phyloP scores from a whole-genome alignment of 2,888 invertebrate species.

The Leptinotarsa tumamoca region DNA sequence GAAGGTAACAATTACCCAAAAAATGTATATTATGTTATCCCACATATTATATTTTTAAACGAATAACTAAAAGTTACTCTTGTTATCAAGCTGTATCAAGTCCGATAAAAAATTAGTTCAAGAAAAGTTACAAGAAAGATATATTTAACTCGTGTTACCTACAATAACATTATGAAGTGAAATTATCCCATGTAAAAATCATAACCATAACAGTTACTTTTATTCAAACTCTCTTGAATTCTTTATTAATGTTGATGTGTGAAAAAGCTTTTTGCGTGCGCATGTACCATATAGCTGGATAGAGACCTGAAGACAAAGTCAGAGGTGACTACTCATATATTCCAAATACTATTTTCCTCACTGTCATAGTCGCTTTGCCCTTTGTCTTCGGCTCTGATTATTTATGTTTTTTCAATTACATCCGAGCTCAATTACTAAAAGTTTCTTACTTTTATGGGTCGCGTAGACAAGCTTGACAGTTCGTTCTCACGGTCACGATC shows the following conservation, averaged over 20 bases:
- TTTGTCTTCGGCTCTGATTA: not conserved
- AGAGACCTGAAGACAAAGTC: slow-evolving; percentile 5
- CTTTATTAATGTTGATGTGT: slow-evolving; percentile 1
- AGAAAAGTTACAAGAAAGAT: no score
- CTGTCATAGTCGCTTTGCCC: not conserved
- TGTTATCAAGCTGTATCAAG: no score
- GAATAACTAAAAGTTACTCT: no score
- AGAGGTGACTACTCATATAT: not conserved
- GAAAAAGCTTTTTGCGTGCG: slow-evolving; percentile 38
- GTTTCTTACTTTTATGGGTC: slow-evolving; percentile 72
- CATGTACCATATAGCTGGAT: slow-evolving; percentile 37
- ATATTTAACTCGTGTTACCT: no score
- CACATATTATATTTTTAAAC: no score
- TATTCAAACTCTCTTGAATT: not conserved
- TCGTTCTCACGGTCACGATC: slow-evolving; percentile 96
- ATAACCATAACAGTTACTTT: not conserved
- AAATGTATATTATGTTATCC: no score
- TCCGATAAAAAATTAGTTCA: no score
- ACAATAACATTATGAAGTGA: slow-evolving; percentile 4
- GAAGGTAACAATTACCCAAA: not conserved
- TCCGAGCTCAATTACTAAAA: slow-evolving; percentile 39
- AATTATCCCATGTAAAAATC: not conserved
- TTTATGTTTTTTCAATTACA: not conserved
- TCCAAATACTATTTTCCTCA: not conserved
- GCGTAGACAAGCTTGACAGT: slow-evolving; percentile 96